These are phyloP conservation scores for Ceratoteleas bidentatus DNA, from an alignment of 1,140 invertebrate species.

Conservation along the genomic window DNA sequence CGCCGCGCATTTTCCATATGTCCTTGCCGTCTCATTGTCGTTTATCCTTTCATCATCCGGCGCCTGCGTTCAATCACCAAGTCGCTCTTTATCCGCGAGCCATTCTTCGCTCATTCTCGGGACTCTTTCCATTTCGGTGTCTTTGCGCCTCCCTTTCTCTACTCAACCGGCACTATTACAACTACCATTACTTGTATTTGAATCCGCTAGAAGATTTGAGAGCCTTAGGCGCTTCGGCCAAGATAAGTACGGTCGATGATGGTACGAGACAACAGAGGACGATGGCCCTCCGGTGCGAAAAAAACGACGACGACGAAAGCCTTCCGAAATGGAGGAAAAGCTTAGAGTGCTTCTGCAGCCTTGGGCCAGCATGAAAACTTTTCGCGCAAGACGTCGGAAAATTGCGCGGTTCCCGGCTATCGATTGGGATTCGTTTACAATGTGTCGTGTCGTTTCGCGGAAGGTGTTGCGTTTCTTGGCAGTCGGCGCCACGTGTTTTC, in stretches of 20 bases:
- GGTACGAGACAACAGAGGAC: conserved; percentile 58
- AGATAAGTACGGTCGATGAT: conserved; percentile 64
- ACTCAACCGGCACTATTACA: conserved; percentile 63
- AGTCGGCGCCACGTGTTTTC: no score
- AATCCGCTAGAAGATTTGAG: conserved; percentile 63
- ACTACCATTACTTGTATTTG: conserved; percentile 66
- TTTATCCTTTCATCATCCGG: conserved; percentile 63
- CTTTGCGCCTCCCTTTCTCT: conserved; percentile 51
- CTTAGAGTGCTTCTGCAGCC: conserved; percentile 64
- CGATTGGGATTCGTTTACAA: conserved; percentile 17
- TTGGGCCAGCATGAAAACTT: conserved; percentile 66
- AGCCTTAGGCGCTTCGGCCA: conserved; percentile 56
- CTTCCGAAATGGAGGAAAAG: conserved; percentile 41
- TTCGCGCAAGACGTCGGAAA: conserved; percentile 3
- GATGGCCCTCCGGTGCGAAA: conserved; percentile 50
- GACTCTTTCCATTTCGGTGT: conserved; percentile 59
- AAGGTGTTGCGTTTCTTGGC: no score
- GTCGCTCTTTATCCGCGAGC: conserved; percentile 51
- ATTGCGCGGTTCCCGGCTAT: conserved; percentile 13
- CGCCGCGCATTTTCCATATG: conserved; percentile 53
- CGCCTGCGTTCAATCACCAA: conserved; percentile 64
- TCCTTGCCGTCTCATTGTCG: conserved; percentile 53
- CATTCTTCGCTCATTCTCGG: conserved; percentile 54
- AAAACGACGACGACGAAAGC: conserved; percentile 48
- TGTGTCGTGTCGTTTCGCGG: not conserved